Evolutionary conservation across 35 echinoderm and acorn worm species (phyloP), one percentile per base, ranked within the genome.

Genomic region (Heliocidaris tuberculata): DNA sequence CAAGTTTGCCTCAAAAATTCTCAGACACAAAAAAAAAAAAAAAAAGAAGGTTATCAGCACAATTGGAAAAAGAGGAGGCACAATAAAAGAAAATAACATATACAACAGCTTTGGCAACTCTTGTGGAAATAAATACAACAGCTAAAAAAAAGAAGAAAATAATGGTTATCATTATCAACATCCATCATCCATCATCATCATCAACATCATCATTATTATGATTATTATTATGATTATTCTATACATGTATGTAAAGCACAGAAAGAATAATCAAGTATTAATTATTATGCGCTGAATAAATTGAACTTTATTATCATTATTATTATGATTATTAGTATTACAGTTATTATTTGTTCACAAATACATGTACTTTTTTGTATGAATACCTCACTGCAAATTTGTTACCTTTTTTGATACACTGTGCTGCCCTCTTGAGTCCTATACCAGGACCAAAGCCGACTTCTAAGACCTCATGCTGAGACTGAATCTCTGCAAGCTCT

Each of bases 391-490:
- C 47, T 32, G 32, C 15, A 32, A 32, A 19, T 42, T 56, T 56
- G 52, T 56, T 78, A 98, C 97, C 97, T 65, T 48, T 24, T 60
- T 92, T 92, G 8, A 98, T 56, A 60, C 31, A 70, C 30, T 98
- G 86, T 48, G 86, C 94, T 48, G 96, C 97, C n/a, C 30, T 65
- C 59, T 95, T 94, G 24, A 98, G 92, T 30, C 97, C 97, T 59
- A 96, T 6, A 12, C 97, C 97, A 52, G 97, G 97, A 17, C 97
- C 97, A 94, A 98, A 98, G 19, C 97, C 97, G 42, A 98, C 24
- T 94, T 98, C 97, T 31, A 98, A 86, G 31, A 98, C 95, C 50
- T 95, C n/a, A 94, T 98, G 94, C 35, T 96, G 29, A 16, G 92
- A 48, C 86, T 98, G 50, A 56, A 98, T 95, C 10, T 88, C 59